Evolutionary conservation across 2,113 vertebrate genomes (phyloP).

Genomic region (Grammomys dolichurus): DNA sequence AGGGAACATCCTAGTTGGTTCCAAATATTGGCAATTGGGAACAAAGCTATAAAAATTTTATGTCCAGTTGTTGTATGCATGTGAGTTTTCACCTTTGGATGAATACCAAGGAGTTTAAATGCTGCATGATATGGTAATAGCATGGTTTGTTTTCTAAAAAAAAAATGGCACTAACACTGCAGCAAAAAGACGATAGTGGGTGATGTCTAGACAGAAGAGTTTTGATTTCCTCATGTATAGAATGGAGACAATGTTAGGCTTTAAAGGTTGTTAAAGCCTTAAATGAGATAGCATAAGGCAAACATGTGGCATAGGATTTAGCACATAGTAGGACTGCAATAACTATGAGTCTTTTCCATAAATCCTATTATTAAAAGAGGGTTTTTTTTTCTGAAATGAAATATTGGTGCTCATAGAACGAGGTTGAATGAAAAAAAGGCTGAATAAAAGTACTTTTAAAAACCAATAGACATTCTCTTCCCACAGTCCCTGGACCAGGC

Average conservation of each 20-base stretch:
- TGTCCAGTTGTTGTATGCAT: neutral
- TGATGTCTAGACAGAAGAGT: neutral
- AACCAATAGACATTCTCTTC: neutral
- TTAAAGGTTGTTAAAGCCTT: neutral
- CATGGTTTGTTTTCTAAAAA: neutral
- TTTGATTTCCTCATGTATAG: constrained; percentile 50
- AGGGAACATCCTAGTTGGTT: neutral
- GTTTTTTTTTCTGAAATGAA: constrained; percentile 42
- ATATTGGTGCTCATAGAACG: neutral
- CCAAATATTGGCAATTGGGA: neutral
- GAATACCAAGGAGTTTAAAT: neutral
- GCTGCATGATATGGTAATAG: neutral
- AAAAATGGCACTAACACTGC: neutral
- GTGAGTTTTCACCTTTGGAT: neutral
- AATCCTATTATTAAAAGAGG: neutral
- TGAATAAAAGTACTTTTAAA: constrained; percentile 42
- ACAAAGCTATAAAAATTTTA: neutral
- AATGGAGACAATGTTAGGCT: neutral
- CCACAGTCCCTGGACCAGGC: neutral
- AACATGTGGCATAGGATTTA: constrained; percentile 13
- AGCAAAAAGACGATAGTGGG: accelerated
- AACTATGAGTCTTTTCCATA: constrained; percentile 40
- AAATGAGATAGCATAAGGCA: neutral
- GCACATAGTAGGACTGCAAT: neutral
- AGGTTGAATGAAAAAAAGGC: neutral